Base-by-base conservation (phyloP, 64 coral and sea anemone species). In the Actinia equina region DNA sequence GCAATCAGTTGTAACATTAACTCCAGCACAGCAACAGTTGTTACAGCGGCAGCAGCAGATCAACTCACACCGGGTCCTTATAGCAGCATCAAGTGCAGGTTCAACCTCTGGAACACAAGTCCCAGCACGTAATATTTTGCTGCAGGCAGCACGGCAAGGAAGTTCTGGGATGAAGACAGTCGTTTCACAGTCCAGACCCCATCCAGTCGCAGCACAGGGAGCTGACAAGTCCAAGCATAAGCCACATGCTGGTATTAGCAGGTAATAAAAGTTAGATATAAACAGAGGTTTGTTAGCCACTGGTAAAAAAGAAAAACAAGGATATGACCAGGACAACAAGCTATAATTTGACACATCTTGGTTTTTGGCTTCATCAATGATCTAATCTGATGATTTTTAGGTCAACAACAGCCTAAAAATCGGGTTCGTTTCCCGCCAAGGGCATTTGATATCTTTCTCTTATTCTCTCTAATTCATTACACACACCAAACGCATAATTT, bases 181-280 rank as follows among this genome's bases (percentile, higher is more conserved):
- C 12, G 79, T 69, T 64, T 53, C 74, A 6, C 88, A 96, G 27
- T 59, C 65, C 43, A 82, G 65, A n/a, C 57, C 83, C 16, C 27
- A 84, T 16, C 37, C 88, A 49, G 85, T 82, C 18, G 89, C 88
- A 22, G 58, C 93, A 23, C 58, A 86, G 77, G 90, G 71, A 26
- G 90, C 90, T 51, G 94, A 95, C 16, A 95, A 95, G 70, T 51
- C 91, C 8, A 96, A 96, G 86, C 94, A 92, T 69, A 96, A 96
- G 46, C 18, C 89, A 17, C 91, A 92, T 43, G 91, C 94, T 64
- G 94, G 94, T 54, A 96, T 96, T 19, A 96, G 94, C 86, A 96
- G 94, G 94, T 96, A 57, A 70, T 65, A 16, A 74, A 30, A 74
- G 20, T 69, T 23, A 23, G 5, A 37, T 37, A 37, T 37, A 37